A percentile compares a stretch with the other conserved stretches of the same genome.
Conservation (phyloP, 2,797 vertebrate genomes). For the Microctenopoma steveboyesi region DNA sequence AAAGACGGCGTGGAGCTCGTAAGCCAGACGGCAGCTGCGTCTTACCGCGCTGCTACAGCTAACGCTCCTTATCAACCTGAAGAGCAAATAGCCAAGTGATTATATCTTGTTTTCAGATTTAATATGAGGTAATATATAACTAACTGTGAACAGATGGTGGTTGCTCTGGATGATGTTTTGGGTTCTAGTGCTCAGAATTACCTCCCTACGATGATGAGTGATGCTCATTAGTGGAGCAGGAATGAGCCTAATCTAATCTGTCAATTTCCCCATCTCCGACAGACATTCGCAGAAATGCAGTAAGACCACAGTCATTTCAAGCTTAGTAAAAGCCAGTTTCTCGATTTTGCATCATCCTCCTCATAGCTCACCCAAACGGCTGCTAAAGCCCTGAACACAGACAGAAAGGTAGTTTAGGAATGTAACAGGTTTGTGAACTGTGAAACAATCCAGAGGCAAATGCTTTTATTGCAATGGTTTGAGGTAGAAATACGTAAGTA, state of each 20-base stretch:
- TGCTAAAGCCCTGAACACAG: neutral
- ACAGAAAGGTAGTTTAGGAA: neutral
- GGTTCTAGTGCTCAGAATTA: slow-evolving; percentile 17
- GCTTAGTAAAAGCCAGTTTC: neutral
- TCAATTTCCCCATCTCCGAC: slow-evolving; percentile 24
- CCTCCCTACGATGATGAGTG: slow-evolving; percentile 24
- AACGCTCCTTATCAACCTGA: slow-evolving; percentile 9
- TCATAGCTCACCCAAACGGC: neutral
- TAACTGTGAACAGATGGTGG: slow-evolving; percentile 37
- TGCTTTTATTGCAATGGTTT: neutral
- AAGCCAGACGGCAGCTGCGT: neutral
- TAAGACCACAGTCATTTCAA: neutral
- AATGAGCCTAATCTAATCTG: slow-evolving; percentile 29
- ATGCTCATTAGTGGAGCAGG: slow-evolving; percentile 32
- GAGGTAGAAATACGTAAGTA: neutral
- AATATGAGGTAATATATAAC: slow-evolving; percentile 24
- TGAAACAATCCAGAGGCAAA: neutral
- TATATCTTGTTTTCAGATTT: slow-evolving; percentile 27
- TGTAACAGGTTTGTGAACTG: neutral
- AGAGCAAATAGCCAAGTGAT: slow-evolving; percentile 1
- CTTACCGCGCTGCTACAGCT: slow-evolving; percentile 9
- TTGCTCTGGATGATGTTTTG: slow-evolving; percentile 32
- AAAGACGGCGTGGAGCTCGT: neutral
- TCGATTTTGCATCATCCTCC: neutral
- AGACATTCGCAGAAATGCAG: slow-evolving; percentile 22